Conservation (phyloP, 1,140 invertebrate species). For the Dendroctonus ponderosae region DNA sequence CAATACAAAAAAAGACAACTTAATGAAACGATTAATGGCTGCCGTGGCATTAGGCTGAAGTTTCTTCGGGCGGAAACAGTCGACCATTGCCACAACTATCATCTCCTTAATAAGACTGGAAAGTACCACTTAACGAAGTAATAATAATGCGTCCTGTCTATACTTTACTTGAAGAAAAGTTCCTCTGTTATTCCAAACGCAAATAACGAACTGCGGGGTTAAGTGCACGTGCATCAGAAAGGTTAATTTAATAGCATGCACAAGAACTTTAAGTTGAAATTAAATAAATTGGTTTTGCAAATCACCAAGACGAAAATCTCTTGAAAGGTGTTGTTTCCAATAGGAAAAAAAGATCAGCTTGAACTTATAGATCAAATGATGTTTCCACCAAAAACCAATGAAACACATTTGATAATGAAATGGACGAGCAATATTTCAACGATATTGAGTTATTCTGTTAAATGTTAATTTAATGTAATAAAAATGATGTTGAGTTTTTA, state of each 20-base stretch:
- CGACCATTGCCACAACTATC: conserved; percentile 5
- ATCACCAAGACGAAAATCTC: no score
- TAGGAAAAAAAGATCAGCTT: no score
- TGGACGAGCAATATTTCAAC: no score
- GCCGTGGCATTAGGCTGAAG: neutral
- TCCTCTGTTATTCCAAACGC: conserved; percentile 2
- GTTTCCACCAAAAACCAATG: no score
- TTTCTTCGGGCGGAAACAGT: conserved; percentile 2
- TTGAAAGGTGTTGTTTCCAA: no score
- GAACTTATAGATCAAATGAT: no score
- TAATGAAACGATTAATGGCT: conserved; percentile 16
- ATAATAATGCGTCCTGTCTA: conserved; percentile 15
- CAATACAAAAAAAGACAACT: conserved; percentile 2
- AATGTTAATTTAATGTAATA: no score
- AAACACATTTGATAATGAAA: no score
- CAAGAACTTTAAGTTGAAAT: neutral
- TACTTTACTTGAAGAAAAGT: conserved; percentile 10
- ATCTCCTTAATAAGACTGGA: conserved; percentile 2
- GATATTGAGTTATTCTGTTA: no score
- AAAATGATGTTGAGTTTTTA: no score
- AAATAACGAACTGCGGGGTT: conserved; percentile 11
- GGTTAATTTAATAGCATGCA: conserved; percentile 12
- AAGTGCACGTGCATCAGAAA: conserved; percentile 7
- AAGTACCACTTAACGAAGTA: conserved; percentile 1
- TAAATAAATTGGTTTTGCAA: no score